Base-by-base conservation (phyloP, 1,140 invertebrate genomes). In the Achatina immaculata region DNA sequence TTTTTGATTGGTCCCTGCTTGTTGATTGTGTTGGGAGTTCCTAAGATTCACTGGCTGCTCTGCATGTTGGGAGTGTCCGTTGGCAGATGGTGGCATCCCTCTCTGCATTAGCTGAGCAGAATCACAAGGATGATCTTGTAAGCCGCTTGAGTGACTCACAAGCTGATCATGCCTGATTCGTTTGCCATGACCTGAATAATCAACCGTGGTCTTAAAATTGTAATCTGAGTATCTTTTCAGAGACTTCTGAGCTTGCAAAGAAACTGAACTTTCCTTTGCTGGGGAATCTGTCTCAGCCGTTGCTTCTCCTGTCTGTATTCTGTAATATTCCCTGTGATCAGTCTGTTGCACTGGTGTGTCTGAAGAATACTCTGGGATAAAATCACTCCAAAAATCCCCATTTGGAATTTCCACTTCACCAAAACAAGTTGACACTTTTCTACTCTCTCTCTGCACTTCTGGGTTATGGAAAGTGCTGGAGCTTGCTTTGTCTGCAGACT, bases 341-440 rank as follows among this genome's bases (percentile, higher is more conserved):
- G 16, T 9, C 21, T 19, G 9, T 31, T 31, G 58, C 31, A 16
- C 4, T 62, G 58, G 28, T 2, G 58, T 4, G 9, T 31, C 11
- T n/a, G n/a, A 62, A 69, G 14, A n/a, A 24, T 11, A 31, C 31
- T 77, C 74, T 43, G 55, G 74, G 34, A 55, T 79, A 74, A 88
- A 68, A 72, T 85, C 78, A 72, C 71, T 79, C 88, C 88, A 89
- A 66, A 88, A 89, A 74, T 83, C 78, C 36, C 82, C 81, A 21
- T 82, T 45, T 69, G 86, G 86, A 28, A 87, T 69, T 71, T 83
- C 82, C 62, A 80, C 80, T 65, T 28, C 42, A 21, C 31, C 19
- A 16, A 51, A 66, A 38, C 68, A 58, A 45, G 24, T 42, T 31
- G 28, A 28, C 58, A 62, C n/a, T 16, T 62, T 62, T 34, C 58